phyloP scores from a whole-genome alignment of 2,113 vertebrate genomes.

The Perca flavescens region DNA sequence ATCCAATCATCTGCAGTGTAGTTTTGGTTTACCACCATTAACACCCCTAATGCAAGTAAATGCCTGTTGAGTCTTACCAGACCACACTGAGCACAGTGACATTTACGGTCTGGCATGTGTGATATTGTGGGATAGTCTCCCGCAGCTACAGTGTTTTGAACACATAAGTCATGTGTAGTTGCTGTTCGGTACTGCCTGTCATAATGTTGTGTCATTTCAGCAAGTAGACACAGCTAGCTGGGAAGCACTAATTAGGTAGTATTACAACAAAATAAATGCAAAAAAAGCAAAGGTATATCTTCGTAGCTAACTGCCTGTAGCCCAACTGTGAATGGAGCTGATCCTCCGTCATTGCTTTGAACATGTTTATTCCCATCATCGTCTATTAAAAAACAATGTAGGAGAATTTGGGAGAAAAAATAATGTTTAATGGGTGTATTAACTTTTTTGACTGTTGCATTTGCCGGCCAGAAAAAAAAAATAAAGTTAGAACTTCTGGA shows the following conservation, averaged over 20 bases:
- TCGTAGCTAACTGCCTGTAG: background rate
- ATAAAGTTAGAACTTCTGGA: background rate
- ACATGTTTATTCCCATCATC: background rate
- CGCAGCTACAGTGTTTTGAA: conserved; percentile 58
- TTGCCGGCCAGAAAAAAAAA: background rate
- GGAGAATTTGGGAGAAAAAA: conserved; percentile 8
- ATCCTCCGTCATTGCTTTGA: background rate
- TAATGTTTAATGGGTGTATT: background rate
- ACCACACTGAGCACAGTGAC: conserved; percentile 41
- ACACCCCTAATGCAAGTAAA: conserved; percentile 20
- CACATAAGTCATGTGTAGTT: conserved; percentile 48
- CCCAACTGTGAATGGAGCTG: background rate
- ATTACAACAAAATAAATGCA: conserved; percentile 51
- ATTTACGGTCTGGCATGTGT: conserved; percentile 46
- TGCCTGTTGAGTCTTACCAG: conserved; percentile 38
- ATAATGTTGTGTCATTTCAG: conserved; percentile 74
- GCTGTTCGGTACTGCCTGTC: conserved; percentile 61
- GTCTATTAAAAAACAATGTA: conserved; percentile 1
- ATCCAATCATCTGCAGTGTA: conserved; percentile 8
- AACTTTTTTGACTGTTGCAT: background rate
- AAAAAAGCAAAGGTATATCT: conserved; percentile 30
- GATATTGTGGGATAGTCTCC: conserved; percentile 18
- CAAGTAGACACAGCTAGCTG: conserved; percentile 41
- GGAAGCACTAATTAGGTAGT: conserved; percentile 61
- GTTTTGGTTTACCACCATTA: conserved; percentile 34